Evolutionary conservation across 2,113 vertebrate genomes (phyloP), one percentile per base, ranked within the genome.

Genomic region (Pygoscelis adeliae): DNA sequence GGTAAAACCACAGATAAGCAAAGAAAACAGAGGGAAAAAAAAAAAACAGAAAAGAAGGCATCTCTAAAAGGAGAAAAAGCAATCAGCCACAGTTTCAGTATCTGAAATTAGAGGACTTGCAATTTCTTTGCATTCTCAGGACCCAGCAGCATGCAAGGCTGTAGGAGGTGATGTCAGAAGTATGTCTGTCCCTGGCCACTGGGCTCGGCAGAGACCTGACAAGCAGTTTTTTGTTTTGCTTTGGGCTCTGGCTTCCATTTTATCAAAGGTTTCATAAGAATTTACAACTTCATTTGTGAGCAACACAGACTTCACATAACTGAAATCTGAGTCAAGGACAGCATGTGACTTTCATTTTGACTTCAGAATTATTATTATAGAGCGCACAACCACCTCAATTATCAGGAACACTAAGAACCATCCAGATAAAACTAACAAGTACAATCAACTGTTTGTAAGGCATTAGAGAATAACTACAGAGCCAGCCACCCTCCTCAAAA

Each of bases 341-440:
- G 46, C 93, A 87, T 4, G 12, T 58, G 83, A 91, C 66, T 93
- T 95, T 79, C 73, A 72, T 82, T 96, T 87, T 91, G 80, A 92
- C 93, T 96, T 89, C 10, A 14, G 78, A 93, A 89, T 96, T 84
- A 89, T 83, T 82, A 78, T 88, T 94, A 73, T 76, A 56, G 32
- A 46, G 23, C 7, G 9, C 77, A 47, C 49, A 91, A 56, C 42
- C 30, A 69, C 42, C 56, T 78, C 36, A 66, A 80, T 72, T 76
- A 83, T 62, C 70, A 89, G 71, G 89, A 92, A 96, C 38, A 36
- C 49, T 25, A 77, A 65, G 84, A 95, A 80, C 66, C 26, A 87
- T 17, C 23, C 40, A 93, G 61, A 93, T 61, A 71, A 81, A 95
- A 46, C 13, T 79, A 93, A 59, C 30, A 87, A 85, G 27, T 62